These are phyloP conservation scores for Linnaemya vulpina DNA, from an alignment of 2,888 invertebrate species.

Conservation along the genomic window DNA sequence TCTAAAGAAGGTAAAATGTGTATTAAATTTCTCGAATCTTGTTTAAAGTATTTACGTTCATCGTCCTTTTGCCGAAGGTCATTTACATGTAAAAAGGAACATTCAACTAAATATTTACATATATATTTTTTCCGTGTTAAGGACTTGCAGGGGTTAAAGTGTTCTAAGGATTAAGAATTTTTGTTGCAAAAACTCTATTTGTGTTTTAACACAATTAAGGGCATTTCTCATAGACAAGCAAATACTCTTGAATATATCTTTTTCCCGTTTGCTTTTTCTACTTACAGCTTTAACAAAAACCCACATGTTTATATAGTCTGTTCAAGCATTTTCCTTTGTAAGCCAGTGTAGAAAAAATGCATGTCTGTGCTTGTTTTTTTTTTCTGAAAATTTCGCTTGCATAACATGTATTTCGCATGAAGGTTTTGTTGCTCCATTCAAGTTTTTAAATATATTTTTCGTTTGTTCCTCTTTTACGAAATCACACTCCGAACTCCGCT, in stretches of 20 bases:
- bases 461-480: constrained; percentile 32
- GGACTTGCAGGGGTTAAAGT: constrained; percentile 61
- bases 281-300: constrained; percentile 33
- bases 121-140: constrained; percentile 11
- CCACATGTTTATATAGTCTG: constrained; percentile 56
- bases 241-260: constrained; percentile 2
- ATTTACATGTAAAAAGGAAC: constrained; percentile 41
- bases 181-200: constrained; percentile 30
- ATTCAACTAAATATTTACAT: background rate
- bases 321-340: constrained; percentile 13
- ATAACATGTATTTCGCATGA: constrained; percentile 41
- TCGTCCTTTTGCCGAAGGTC: constrained; percentile 26
- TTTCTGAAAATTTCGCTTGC: constrained; percentile 14
- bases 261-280: constrained; percentile 21
- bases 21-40: constrained; percentile 26
- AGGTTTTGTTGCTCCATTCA: constrained; percentile 59
- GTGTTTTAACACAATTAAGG: constrained; percentile 65
- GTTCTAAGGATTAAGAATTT: constrained; percentile 20
- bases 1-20: background rate
- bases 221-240: constrained; percentile 48
- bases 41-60: background rate
- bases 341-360: constrained; percentile 37
- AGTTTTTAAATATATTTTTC: constrained; percentile 38
- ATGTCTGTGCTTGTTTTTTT: constrained; percentile 26
- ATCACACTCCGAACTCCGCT: constrained; percentile 36